Conservation (phyloP, 2,888 invertebrate species). For the Nesidiocoris tenuis region DNA sequence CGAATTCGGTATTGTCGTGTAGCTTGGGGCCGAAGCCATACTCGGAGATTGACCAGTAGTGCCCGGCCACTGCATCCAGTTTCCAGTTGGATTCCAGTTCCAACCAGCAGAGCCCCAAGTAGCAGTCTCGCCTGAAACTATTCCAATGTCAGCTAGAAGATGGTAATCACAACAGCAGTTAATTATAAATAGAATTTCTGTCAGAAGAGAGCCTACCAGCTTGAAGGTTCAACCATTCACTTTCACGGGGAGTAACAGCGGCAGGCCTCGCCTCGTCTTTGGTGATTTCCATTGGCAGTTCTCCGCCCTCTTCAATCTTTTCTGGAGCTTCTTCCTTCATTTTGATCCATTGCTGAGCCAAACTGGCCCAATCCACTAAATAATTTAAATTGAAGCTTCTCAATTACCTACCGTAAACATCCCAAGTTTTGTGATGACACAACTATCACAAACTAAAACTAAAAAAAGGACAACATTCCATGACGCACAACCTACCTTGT, state of each 20-base stretch:
- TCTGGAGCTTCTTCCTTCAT: slow-evolving; percentile 73
- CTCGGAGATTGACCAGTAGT: not conserved
- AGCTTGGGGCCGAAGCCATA: slow-evolving; percentile 9
- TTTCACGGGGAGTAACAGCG: slow-evolving; percentile 53
- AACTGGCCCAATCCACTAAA: slow-evolving; percentile 95
- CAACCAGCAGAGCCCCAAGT: slow-evolving; percentile 25
- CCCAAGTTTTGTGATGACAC: no score
- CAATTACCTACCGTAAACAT: no score
- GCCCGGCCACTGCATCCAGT: slow-evolving; percentile 45
- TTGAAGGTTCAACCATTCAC: slow-evolving; percentile 45
- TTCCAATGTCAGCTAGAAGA: not conserved
- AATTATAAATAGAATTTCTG: no score
- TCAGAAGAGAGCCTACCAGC: no score
- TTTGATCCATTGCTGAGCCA: slow-evolving; percentile 97
- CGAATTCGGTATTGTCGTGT: not conserved
- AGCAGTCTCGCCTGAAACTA: not conserved
- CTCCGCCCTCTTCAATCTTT: slow-evolving; percentile 68
- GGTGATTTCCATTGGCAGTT: slow-evolving; percentile 84
- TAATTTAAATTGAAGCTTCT: no score
- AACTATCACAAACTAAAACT: no score
- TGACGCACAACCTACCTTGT: slow-evolving; percentile 59
- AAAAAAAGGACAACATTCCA: no score
- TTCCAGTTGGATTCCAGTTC: slow-evolving; percentile 37
- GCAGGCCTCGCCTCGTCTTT: slow-evolving; percentile 60
- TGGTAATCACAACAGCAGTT: no score